Evolutionary conservation across 2,113 vertebrate species (phyloP), one percentile per base, ranked within the genome.

Genomic region (Oceanodroma tethys): DNA sequence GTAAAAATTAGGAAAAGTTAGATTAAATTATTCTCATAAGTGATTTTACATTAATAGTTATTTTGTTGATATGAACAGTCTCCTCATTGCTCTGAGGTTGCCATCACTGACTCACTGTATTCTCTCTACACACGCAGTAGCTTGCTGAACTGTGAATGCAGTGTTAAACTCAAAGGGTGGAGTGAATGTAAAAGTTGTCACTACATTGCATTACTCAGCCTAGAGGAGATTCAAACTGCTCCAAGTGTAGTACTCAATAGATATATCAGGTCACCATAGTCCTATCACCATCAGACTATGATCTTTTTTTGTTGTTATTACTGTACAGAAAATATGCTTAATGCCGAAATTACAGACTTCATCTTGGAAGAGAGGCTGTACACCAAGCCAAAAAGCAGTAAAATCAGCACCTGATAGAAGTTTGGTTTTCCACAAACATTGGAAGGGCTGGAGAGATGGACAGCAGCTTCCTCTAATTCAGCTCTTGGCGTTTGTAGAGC

Each of bases 21-120:
- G 84, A 95, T 86, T 84, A 92, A 97, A 93, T 93, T 93, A 93
- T 93, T 96, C 82, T 81, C 26, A 60, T 32, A 1, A 1, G 30
- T 1, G 2, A 74, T 91, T 79, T 59, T 40, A 29, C 59, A 88
- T 84, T 59, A 91, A 92, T 67, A 88, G 75, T 59, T 84, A 59
- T 81, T 92, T 84, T 91, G 76, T 71, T 83, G 38, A 70, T 78
- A 43, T 21, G 47, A 93, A 76, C 2, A 1, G 26, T 74, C 63
- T 66, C 27, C 45, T 93, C 38, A 16, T 36, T 47, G 72, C 52
- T 84, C 70, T 45, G 42, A 59, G n/a, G 21, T 7, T 81, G 72
- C 80, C 45, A 20, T 67, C 62, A 25, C 17, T 81, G 18, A 32
- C 15, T 72, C 26, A 16, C 65, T 25, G 29, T 15, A 18, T 20